phyloP scores from a whole-genome alignment of 1,140 invertebrate genomes.

The Latrodectus geometricus region DNA sequence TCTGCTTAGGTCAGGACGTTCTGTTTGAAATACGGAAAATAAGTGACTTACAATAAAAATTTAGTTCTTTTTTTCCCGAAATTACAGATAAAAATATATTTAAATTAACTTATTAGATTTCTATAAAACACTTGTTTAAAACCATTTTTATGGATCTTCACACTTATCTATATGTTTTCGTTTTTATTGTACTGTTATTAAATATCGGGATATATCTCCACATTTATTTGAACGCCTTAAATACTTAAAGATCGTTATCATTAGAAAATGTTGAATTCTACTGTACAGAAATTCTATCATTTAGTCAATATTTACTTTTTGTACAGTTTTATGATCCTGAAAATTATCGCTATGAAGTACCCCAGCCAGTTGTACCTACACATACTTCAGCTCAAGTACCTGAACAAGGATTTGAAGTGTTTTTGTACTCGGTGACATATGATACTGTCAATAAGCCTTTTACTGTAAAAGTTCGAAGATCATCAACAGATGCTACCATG shows the following conservation, averaged over 20 bases:
- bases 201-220: not conserved
- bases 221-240: not conserved
- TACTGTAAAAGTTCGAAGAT: conserved; percentile 47
- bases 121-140: too few relatives aligned
- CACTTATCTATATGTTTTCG: not conserved
- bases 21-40: too few relatives aligned
- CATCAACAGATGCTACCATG: conserved; percentile 32
- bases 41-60: too few relatives aligned
- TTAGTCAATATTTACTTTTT: conserved; percentile 4
- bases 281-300: not conserved
- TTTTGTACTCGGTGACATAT: conserved; percentile 45
- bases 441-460: conserved; percentile 28
- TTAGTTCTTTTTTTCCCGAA: too few relatives aligned
- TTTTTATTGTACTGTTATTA: not conserved
- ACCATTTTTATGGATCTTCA: not conserved
- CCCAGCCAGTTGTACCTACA: conserved; percentile 59
- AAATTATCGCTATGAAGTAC: conserved; percentile 67
- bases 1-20: too few relatives aligned
- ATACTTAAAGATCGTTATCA: not conserved
- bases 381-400: conserved; percentile 9
- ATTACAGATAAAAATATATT: too few relatives aligned
- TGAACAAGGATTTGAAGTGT: conserved; percentile 13
- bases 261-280: not conserved
- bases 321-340: conserved; percentile 64
- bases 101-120: too few relatives aligned